Evolutionary conservation across 2,113 vertebrate species (phyloP).

Genomic region (Ranitomeya variabilis): DNA sequence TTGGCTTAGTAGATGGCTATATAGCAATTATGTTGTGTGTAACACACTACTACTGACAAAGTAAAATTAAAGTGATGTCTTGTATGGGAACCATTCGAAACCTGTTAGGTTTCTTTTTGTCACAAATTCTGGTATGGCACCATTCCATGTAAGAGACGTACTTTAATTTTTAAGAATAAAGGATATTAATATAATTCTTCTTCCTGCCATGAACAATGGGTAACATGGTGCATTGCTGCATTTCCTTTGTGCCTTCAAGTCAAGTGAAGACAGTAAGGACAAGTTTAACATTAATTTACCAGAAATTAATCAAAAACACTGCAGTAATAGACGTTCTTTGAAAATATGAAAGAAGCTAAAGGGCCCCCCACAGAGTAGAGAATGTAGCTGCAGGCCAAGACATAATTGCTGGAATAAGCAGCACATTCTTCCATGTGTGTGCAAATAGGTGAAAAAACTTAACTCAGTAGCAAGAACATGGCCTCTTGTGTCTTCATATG

Average conservation of each 20-base stretch:
- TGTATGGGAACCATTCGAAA: background rate
- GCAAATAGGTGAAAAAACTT: conserved; percentile 45
- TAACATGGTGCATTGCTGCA: background rate
- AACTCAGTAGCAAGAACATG: conserved; percentile 31
- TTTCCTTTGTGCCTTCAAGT: background rate
- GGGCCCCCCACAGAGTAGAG: conserved; percentile 14
- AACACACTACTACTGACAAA: background rate
- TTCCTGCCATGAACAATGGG: background rate
- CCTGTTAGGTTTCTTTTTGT: background rate
- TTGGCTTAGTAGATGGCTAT: too few species aligned
- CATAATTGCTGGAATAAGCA: conserved; percentile 20
- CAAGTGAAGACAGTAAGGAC: background rate
- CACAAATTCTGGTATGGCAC: background rate
- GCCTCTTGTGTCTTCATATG: conserved; percentile 23
- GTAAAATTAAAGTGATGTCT: background rate
- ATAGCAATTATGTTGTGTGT: too few species aligned
- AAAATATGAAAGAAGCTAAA: background rate
- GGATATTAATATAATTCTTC: background rate
- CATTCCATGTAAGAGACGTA: background rate
- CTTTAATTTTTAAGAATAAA: background rate
- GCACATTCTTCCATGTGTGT: conserved; percentile 30
- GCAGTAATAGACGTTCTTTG: conserved; percentile 33
- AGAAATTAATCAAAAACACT: conserved; percentile 41
- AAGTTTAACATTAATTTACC: background rate
- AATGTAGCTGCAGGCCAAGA: conserved; percentile 43